Percentiles rank a stretch among this genome's conserved stretches.
Conservation (phyloP, 2,113 vertebrate genomes). For the Suncus etruscus region DNA sequence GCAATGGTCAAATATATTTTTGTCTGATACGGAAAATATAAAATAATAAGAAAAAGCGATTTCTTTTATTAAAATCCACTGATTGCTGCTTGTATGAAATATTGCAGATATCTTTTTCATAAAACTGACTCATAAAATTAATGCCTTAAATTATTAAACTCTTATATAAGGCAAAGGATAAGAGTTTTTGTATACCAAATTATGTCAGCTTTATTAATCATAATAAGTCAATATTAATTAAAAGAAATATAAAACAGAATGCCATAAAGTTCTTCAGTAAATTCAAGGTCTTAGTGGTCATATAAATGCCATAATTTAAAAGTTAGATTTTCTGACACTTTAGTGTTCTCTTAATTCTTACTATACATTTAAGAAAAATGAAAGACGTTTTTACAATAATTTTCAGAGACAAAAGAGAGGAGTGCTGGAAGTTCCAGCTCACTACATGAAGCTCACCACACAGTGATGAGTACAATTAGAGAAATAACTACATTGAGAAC, state of each 20-base stretch:
- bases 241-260: constrained; percentile 55
- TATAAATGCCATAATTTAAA: constrained; percentile 46
- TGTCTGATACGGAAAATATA: constrained; percentile 38
- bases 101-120: constrained; percentile 25
- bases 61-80: constrained; percentile 55
- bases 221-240: neutral
- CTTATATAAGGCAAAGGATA: neutral
- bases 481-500: no score
- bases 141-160: constrained; percentile 7
- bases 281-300: constrained; percentile 49
- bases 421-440: no score
- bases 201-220: constrained; percentile 10
- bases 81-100: constrained; percentile 20
- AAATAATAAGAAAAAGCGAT: constrained; percentile 57
- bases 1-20: constrained; percentile 23
- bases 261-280: constrained; percentile 17
- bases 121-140: neutral
- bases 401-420: no score
- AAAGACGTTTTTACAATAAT: no score
- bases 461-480: no score
- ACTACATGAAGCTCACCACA: no score
- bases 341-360: neutral
- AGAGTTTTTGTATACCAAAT: constrained; percentile 41
- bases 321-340: constrained; percentile 34
- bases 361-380: neutral